These are phyloP conservation scores for Melierax canorus DNA, from an alignment of 2,113 vertebrate species.

Conservation along the genomic window DNA sequence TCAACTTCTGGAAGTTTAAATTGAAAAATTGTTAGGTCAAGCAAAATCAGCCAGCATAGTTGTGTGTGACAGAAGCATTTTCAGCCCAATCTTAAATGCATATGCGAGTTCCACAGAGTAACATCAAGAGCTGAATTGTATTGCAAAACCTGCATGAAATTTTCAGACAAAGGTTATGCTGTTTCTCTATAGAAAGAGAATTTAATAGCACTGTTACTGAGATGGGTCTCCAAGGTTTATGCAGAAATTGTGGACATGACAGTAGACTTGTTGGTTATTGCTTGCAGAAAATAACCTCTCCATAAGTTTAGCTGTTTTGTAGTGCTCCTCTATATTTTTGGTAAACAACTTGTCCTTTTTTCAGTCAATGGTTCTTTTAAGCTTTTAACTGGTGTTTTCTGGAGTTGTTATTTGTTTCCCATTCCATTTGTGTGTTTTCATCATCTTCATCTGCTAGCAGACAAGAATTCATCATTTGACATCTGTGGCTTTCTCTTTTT, in stretches of 20 bases:
- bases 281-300: background rate
- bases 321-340: background rate
- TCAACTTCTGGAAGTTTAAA: background rate
- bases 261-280: background rate
- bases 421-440: background rate
- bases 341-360: background rate
- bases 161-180: background rate
- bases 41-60: background rate
- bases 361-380: background rate
- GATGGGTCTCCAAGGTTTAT: background rate
- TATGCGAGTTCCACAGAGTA: background rate
- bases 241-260: background rate
- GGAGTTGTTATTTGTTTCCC: background rate
- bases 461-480: background rate
- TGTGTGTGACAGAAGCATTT: background rate
- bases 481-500: background rate
- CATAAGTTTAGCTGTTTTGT: background rate
- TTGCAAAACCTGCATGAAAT: background rate
- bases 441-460: background rate
- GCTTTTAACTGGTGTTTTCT: background rate
- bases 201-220: background rate
- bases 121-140: background rate
- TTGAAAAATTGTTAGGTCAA: background rate
- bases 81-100: background rate
- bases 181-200: background rate